These are phyloP conservation scores for Ceratothoa steindachneri DNA, from an alignment of 2,888 invertebrate genomes.

Conservation along the genomic window DNA sequence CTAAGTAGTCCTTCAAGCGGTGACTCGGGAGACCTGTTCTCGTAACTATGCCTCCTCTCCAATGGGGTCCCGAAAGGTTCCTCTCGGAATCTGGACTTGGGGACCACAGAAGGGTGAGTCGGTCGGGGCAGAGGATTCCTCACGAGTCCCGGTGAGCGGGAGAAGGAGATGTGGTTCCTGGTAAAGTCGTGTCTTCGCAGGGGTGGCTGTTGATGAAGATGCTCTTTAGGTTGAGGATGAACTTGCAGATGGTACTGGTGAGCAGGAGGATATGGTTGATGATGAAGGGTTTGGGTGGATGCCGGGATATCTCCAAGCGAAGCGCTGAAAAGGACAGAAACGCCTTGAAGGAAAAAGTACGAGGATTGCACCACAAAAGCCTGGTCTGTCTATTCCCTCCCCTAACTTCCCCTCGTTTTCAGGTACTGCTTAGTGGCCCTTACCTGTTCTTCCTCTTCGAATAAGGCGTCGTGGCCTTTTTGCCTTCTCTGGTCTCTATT, in stretches of 20 bases:
- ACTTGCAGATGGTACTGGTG: too few relatives aligned
- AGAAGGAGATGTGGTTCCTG: not conserved
- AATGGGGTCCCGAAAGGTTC: conserved; percentile 7
- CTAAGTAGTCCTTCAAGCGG: conserved; percentile 42
- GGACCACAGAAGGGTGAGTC: not conserved
- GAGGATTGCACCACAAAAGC: too few relatives aligned
- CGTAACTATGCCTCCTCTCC: conserved; percentile 30
- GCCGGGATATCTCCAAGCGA: conserved; percentile 1
- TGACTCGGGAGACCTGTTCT: conserved; percentile 39
- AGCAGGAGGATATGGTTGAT: too few relatives aligned
- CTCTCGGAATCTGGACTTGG: not conserved
- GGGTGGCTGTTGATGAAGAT: not conserved
- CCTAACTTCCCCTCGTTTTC: too few relatives aligned
- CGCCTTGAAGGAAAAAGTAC: too few relatives aligned
- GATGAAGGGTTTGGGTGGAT: not conserved
- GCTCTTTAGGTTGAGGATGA: not conserved
- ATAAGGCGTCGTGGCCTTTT: too few relatives aligned
- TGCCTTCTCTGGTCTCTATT: conserved; percentile 28
- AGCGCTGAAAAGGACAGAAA: not conserved
- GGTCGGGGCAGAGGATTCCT: not conserved
- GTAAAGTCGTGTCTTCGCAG: not conserved
- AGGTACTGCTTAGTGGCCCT: too few relatives aligned
- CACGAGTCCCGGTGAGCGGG: not conserved
- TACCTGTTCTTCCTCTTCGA: not conserved
- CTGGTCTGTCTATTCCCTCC: too few relatives aligned